Conservation (phyloP, 1,140 invertebrate genomes). For the Platorchestia sp. region DNA sequence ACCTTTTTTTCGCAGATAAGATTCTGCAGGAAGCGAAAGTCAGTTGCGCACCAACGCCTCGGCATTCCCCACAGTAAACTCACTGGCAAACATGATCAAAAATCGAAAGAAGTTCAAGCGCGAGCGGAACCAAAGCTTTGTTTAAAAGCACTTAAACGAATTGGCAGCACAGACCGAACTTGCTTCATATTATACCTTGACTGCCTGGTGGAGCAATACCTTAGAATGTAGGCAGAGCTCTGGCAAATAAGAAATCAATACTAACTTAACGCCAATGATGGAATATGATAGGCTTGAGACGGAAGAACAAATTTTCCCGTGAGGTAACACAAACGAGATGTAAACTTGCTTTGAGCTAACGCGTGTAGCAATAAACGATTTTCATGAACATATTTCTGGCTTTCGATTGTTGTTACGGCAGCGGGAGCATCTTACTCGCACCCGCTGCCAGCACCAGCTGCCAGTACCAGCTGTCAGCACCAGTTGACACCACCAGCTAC, state of each 20-base stretch:
- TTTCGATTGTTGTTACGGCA: too few relatives aligned
- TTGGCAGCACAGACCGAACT: constrained; percentile 13
- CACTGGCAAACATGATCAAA: not conserved
- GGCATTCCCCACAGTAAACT: not conserved
- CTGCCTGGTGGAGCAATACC: not conserved
- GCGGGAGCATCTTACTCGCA: too few relatives aligned
- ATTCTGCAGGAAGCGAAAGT: not conserved
- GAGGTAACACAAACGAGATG: not conserved
- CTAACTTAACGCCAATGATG: too few relatives aligned
- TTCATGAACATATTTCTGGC: too few relatives aligned
- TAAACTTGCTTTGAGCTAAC: not conserved
- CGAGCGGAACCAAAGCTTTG: not conserved
- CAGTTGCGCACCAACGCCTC: not conserved
- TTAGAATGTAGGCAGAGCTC: not conserved
- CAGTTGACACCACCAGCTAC: too few relatives aligned
- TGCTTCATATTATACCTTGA: not conserved
- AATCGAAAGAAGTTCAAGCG: not conserved
- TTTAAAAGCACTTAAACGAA: not conserved
- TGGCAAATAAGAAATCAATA: not conserved
- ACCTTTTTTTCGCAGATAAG: not conserved
- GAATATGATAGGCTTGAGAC: not conserved
- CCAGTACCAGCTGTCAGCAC: too few relatives aligned
- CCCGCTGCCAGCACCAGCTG: too few relatives aligned
- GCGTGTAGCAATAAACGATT: too few relatives aligned
- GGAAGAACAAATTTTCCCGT: not conserved